These are phyloP conservation scores for Monochamus alternatus DNA, from an alignment of 2,888 invertebrate species.

Conservation along the genomic window DNA sequence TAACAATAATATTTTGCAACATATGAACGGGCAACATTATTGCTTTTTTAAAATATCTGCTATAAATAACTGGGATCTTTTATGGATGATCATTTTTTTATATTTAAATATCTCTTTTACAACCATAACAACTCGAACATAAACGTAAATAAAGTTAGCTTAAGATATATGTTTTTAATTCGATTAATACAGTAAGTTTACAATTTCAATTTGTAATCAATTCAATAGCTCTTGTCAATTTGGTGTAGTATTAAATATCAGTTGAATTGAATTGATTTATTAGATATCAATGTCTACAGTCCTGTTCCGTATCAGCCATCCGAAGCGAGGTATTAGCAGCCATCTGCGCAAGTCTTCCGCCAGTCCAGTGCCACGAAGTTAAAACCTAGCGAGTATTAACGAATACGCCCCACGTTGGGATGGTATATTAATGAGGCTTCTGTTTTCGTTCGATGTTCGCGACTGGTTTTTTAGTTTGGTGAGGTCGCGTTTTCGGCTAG, in stretches of 20 bases:
- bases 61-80: not conserved
- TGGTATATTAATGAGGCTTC: too few species aligned
- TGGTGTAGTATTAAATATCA: conserved; percentile 3
- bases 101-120: too few species aligned
- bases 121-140: not conserved
- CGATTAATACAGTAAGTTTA: not conserved
- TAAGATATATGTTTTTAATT: not conserved
- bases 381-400: too few species aligned
- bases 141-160: not conserved
- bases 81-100: too few species aligned
- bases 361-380: too few species aligned
- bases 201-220: conserved; percentile 13
- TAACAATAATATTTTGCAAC: not conserved
- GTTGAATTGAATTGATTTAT: conserved; percentile 8
- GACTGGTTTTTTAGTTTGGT: too few species aligned
- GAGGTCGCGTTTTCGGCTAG: too few species aligned
- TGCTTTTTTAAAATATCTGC: not conserved
- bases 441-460: too few species aligned
- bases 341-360: too few species aligned
- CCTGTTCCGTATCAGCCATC: too few species aligned
- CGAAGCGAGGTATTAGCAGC: too few species aligned
- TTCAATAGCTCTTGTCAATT: not conserved
- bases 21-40: conserved; percentile 5
- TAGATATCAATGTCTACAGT: conserved; percentile 7
- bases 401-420: too few species aligned